Conservation (phyloP, 2,113 vertebrate species). For the Aplodontia rufa region DNA sequence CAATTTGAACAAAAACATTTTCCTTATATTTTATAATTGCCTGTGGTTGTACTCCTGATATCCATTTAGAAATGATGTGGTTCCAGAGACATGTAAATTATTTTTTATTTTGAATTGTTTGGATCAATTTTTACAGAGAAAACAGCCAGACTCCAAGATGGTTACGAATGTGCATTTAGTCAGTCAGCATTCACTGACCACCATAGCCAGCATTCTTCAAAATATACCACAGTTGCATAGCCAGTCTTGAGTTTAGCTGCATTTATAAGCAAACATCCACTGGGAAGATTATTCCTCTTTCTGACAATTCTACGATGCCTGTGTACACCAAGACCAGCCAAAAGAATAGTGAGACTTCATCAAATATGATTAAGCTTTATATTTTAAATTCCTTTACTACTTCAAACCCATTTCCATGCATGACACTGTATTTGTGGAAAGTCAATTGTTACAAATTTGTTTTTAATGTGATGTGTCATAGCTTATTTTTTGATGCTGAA, state of each 20-base stretch:
- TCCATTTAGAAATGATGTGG: not conserved
- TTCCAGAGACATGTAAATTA: not conserved
- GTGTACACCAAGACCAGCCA: not conserved
- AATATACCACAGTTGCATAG: not conserved
- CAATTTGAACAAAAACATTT: not conserved
- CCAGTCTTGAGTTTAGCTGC: not conserved
- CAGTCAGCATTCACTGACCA: not conserved
- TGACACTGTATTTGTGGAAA: slow-evolving; percentile 22
- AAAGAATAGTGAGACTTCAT: not conserved
- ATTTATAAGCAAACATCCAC: not conserved
- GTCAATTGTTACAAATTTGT: slow-evolving; percentile 33
- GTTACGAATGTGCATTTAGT: not conserved
- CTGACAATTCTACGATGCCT: not conserved
- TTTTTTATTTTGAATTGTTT: not conserved
- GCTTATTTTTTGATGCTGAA: slow-evolving; percentile 32
- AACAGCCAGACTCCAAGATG: not conserved
- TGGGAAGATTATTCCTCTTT: not conserved
- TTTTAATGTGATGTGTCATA: slow-evolving; percentile 13
- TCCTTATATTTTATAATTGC: not conserved
- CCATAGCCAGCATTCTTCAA: not conserved
- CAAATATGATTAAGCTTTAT: slow-evolving; percentile 11
- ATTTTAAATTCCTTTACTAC: not conserved
- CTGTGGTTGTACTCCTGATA: not conserved
- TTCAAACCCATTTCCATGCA: not conserved
- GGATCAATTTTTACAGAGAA: not conserved